Evolutionary conservation across 2,113 vertebrate species (phyloP).

Genomic region (Abramis brama): DNA sequence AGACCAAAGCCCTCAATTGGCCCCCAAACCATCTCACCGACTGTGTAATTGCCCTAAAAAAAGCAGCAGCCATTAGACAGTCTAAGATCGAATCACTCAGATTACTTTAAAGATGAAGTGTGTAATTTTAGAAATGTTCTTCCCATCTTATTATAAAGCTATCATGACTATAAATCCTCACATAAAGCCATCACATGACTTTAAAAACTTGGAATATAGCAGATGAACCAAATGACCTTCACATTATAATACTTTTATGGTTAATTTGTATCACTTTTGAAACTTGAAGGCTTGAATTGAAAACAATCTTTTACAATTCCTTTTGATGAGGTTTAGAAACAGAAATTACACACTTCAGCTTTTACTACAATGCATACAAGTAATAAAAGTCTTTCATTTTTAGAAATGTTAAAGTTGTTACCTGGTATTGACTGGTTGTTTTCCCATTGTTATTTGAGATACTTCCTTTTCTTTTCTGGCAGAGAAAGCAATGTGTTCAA

Average conservation of each 20-base stretch:
- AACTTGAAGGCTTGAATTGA: too few relatives aligned
- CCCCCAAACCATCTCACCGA: slow-evolving; percentile 88
- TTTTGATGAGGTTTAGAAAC: background rate
- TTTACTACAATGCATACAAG: background rate
- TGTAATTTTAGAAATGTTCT: too few relatives aligned
- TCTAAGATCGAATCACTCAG: background rate
- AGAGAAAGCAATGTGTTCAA: background rate
- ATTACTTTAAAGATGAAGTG: background rate
- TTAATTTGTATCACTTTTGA: background rate
- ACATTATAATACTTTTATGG: background rate
- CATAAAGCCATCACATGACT: too few relatives aligned
- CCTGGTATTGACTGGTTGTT: slow-evolving; percentile 23
- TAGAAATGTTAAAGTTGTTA: background rate
- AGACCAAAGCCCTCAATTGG: slow-evolving; percentile 78
- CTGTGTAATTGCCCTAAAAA: slow-evolving; percentile 74
- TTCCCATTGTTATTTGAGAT: slow-evolving; percentile 4
- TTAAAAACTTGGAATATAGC: background rate
- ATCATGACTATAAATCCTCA: background rate
- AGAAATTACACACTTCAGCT: background rate
- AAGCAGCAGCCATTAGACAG: background rate
- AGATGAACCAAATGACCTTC: too few relatives aligned
- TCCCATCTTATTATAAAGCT: background rate
- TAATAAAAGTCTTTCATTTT: background rate
- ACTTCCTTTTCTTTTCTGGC: slow-evolving; percentile 24
- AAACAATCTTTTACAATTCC: too few relatives aligned